Base-by-base conservation (phyloP, 53 echinoderm and acorn worm species). In the Henricia sp. region DNA sequence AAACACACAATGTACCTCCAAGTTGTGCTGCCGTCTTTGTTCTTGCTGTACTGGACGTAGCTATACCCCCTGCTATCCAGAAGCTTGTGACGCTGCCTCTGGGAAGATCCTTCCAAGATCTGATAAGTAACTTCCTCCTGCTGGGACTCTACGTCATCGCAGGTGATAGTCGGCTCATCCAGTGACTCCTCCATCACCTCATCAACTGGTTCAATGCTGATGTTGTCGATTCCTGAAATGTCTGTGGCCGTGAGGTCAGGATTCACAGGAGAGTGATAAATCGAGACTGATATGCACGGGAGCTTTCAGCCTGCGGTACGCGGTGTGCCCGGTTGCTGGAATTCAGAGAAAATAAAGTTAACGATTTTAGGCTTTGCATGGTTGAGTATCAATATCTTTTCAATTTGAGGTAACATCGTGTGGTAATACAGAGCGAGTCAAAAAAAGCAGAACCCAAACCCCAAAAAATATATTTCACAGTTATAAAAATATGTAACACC, bases 1-100 rank as follows among this genome's bases (percentile, higher is more conserved):
- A n/a, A n/a, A n/a, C n/a, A 27, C 12, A 25, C 62, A 25, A 35
- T 11, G n/a, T 42, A 77, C 60, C 77, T 58, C 60, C 77, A 77
- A 39, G 42, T 77, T 12, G 9, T 77, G 60, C 77, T 60, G 4
- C 77, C 77, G 30, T 77, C 77, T 77, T 77, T 77, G 57, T 77
- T 77, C 33, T 37, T 57, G 4, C 16, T 57, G 59, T 58, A 58
- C 38, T 60, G 34, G 0, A 48, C 46, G 62, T 78, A 62, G 4
- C 62, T 12, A 48, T 32, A 78, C 10, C 80, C 80, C 40, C 41
- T 21, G 42, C 62, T 62, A 23, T 78, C 80, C 27, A 62, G 25
- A 13, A 78, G 80, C 16, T 78, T 62, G 11, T 40, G 62, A 2
- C 46, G 28, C n/a, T 40, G 43, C 16, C 80, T 14, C 63, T 78